These are phyloP conservation scores for Sebastolobus alascanus DNA, from an alignment of 2,797 vertebrate genomes.

Conservation along the genomic window DNA sequence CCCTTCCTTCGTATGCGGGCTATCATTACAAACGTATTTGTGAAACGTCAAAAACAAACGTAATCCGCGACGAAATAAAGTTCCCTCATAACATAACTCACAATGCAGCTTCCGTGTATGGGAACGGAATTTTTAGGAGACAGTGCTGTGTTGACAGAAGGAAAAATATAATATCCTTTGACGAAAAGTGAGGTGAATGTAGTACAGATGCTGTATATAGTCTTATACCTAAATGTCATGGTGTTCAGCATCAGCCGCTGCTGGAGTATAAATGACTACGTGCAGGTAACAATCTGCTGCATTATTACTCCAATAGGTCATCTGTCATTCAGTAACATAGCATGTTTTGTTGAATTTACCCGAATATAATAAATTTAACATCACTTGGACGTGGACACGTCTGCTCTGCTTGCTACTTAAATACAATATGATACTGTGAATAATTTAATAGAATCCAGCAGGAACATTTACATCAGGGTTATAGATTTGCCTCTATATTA, in stretches of 20 bases:
- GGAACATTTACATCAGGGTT: conserved; percentile 12
- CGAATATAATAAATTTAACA: background rate
- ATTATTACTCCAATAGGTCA: conserved; percentile 5
- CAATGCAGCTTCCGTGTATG: background rate
- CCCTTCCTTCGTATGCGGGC: too few species aligned
- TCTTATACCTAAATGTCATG: background rate
- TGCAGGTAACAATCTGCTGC: conserved; percentile 2
- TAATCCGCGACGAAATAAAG: too few species aligned
- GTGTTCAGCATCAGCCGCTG: background rate
- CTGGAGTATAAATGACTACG: background rate
- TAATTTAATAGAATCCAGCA: conserved; percentile 14
- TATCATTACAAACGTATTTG: too few species aligned
- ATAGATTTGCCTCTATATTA: background rate
- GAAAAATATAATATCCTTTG: background rate
- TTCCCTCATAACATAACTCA: background rate
- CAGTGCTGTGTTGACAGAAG: background rate
- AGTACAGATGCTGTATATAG: background rate
- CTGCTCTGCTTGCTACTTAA: background rate
- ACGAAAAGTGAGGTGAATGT: background rate
- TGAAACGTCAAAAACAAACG: too few species aligned
- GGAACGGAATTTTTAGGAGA: background rate
- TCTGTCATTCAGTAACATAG: background rate
- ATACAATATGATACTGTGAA: background rate
- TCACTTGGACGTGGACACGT: background rate
- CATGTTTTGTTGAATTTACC: background rate